Evolutionary conservation across 2,113 vertebrate genomes (phyloP).

Genomic region (Pantherophis guttatus): DNA sequence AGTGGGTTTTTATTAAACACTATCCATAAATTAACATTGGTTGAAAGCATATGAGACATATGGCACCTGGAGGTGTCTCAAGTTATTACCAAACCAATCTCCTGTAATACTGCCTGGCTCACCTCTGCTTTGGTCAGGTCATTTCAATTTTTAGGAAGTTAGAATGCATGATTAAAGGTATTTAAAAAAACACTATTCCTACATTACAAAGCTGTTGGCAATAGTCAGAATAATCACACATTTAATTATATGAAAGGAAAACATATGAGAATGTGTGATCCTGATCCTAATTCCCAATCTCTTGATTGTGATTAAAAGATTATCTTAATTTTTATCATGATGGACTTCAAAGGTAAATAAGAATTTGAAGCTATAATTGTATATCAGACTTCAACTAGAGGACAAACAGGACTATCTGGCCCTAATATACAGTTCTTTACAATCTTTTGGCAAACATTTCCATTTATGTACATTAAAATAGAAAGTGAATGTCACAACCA

Average conservation of each 20-base stretch:
- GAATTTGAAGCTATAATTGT: background rate
- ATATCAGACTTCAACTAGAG: background rate
- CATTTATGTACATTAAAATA: background rate
- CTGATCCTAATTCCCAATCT: background rate
- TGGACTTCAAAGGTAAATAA: background rate
- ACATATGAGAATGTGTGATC: background rate
- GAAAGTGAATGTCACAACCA: background rate
- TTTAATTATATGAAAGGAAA: background rate
- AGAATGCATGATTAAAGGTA: constrained; percentile 1
- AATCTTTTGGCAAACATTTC: background rate
- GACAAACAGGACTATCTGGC: background rate
- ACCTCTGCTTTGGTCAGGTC: constrained; percentile 8
- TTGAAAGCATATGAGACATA: constrained; percentile 10
- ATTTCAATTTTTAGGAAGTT: constrained; percentile 28
- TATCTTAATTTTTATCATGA: background rate
- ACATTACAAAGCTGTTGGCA: background rate
- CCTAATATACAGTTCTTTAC: background rate
- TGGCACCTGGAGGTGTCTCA: background rate
- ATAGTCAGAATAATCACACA: background rate
- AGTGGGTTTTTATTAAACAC: background rate
- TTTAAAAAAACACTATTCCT: background rate
- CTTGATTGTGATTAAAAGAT: background rate
- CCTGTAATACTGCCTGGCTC: background rate
- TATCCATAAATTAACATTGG: constrained; percentile 1
- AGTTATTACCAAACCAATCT: background rate